These are phyloP conservation scores for Allobates femoralis DNA, from an alignment of 2,797 vertebrate species.

Conservation along the genomic window DNA sequence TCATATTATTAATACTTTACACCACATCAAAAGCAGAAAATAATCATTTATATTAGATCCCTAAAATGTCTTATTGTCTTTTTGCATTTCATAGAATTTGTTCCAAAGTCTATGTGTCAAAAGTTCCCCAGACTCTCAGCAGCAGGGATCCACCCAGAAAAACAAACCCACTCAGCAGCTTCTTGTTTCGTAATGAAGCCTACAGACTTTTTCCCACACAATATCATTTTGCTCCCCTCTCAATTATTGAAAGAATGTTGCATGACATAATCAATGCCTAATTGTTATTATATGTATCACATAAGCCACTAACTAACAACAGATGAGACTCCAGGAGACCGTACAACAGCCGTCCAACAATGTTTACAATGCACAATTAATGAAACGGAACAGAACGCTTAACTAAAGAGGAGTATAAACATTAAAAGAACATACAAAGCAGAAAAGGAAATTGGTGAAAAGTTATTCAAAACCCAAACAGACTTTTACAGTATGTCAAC, in stretches of 20 bases:
- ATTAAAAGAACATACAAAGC: not conserved
- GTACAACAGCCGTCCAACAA: not conserved
- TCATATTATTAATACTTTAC: not conserved
- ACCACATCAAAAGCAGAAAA: not conserved
- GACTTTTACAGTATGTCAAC: not conserved
- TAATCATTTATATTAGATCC: not conserved
- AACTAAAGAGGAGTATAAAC: not conserved
- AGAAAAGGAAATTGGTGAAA: too few species aligned
- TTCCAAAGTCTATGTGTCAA: not conserved
- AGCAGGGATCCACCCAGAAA: slow-evolving; percentile 15
- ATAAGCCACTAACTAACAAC: slow-evolving; percentile 35
- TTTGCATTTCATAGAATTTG: not conserved
- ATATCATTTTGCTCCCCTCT: not conserved
- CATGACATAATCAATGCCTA: slow-evolving; percentile 18
- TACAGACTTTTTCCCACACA: slow-evolving; percentile 45
- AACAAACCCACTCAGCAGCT: slow-evolving; percentile 34
- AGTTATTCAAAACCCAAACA: not conserved
- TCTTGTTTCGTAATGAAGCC: slow-evolving; percentile 3
- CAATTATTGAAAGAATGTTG: slow-evolving; percentile 37
- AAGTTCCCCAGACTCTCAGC: slow-evolving; percentile 26
- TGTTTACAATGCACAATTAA: not conserved
- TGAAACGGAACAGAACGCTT: not conserved
- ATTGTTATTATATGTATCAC: not conserved
- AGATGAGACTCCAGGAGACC: slow-evolving; percentile 14
- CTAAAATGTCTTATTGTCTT: not conserved